phyloP scores from a whole-genome alignment of 1,140 invertebrate species.

The Spodoptera frugiperda region DNA sequence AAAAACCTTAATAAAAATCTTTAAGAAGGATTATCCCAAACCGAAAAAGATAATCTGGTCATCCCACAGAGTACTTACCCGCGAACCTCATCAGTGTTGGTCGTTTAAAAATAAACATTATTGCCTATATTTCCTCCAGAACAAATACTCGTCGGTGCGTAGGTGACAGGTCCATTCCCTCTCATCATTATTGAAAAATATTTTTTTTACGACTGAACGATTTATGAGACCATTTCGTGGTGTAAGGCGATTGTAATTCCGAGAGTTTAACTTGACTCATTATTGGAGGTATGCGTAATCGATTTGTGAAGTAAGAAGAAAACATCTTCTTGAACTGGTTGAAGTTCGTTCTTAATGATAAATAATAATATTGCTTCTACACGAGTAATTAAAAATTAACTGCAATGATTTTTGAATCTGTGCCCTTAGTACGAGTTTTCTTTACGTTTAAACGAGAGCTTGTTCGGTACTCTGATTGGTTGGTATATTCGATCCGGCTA shows the following conservation, averaged over 20 bases:
- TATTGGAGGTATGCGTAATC: not conserved
- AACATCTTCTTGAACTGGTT: slow-evolving; percentile 4
- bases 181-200: slow-evolving; percentile 28
- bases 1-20: too few relatives aligned
- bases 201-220: slow-evolving; percentile 28
- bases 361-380: too few relatives aligned
- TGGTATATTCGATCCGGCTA: too few relatives aligned
- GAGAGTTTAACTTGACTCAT: slow-evolving; percentile 16
- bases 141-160: slow-evolving; percentile 17
- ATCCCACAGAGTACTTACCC: slow-evolving; percentile 8
- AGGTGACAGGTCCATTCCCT: slow-evolving; percentile 22
- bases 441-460: too few relatives aligned
- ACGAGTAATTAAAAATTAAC: too few relatives aligned
- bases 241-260: slow-evolving; percentile 17
- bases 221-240: not conserved
- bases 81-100: slow-evolving; percentile 18
- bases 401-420: too few relatives aligned
- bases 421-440: too few relatives aligned
- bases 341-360: too few relatives aligned
- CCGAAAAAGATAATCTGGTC: not conserved
- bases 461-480: too few relatives aligned
- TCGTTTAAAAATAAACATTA: slow-evolving; percentile 41
- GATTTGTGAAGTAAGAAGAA: not conserved
- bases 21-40: slow-evolving; percentile 1
- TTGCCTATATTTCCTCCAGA: slow-evolving; percentile 40